Conservation (phyloP, 2,888 invertebrate genomes). For the Drosophila prolongata region DNA sequence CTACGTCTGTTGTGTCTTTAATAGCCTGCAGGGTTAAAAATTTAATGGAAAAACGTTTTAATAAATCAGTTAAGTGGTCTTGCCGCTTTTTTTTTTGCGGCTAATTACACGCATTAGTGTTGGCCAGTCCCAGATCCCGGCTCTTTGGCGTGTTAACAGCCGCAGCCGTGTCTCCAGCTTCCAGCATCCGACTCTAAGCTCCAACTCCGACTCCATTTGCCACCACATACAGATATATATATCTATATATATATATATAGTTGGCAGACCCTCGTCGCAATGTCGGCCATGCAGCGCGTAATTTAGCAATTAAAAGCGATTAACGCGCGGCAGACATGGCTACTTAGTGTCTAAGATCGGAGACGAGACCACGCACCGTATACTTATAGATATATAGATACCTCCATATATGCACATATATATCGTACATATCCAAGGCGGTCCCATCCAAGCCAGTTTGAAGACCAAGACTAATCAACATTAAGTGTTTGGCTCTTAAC, state of each 20-base stretch:
- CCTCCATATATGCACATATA: not conserved
- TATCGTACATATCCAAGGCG: not conserved
- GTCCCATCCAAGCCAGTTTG: conserved; percentile 17
- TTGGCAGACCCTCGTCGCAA: conserved; percentile 37
- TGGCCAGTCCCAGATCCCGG: conserved; percentile 53
- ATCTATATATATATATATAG: not conserved
- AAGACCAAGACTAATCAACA: conserved; percentile 21
- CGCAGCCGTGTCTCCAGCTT: conserved; percentile 48
- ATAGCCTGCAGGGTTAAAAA: conserved; percentile 80
- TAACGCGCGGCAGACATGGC: conserved; percentile 64
- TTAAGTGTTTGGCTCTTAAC: conserved; percentile 33
- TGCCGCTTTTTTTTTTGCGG: conserved; percentile 79
- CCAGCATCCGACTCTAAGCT: conserved; percentile 16
- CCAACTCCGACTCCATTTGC: conserved; percentile 1
- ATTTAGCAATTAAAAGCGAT: conserved; percentile 80
- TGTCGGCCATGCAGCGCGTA: conserved; percentile 68
- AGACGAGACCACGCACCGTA: conserved; percentile 13
- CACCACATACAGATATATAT: not conserved
- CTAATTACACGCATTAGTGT: conserved; percentile 80
- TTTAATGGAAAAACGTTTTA: conserved; percentile 81
- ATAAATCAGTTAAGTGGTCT: conserved; percentile 80
- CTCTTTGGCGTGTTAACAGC: conserved; percentile 60
- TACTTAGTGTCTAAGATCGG: conserved; percentile 62
- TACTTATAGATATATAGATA: not conserved
- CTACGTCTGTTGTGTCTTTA: conserved; percentile 65